Evolutionary conservation across 2,113 vertebrate genomes (phyloP).

Genomic region (Anolis carolinensis): DNA sequence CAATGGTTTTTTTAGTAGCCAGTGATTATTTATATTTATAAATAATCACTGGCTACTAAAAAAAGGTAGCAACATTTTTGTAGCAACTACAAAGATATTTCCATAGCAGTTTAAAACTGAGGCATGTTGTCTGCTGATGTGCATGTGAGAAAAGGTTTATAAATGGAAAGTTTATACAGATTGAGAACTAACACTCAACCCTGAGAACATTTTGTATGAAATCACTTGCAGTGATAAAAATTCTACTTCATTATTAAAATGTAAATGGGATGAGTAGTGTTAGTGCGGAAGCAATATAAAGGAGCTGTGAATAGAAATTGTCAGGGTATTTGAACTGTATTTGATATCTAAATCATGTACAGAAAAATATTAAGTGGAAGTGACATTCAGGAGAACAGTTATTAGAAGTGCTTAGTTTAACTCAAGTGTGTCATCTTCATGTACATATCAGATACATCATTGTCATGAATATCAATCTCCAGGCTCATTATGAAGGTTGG

Average conservation of each 20-base stretch:
- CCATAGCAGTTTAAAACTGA: neutral
- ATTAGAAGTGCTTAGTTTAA: constrained; percentile 17
- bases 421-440: constrained; percentile 15
- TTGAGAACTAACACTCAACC: neutral
- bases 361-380: constrained; percentile 4
- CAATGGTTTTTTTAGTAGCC: too few relatives aligned
- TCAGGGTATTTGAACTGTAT: constrained; percentile 43
- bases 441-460: neutral
- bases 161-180: neutral
- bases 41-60: too few relatives aligned
- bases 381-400: constrained; percentile 26
- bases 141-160: neutral
- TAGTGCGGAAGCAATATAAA: neutral
- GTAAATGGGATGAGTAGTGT: neutral
- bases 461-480: neutral
- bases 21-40: neutral
- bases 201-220: neutral
- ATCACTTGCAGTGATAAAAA: neutral
- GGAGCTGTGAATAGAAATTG: constrained; percentile 18
- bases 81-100: too few relatives aligned
- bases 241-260: neutral
- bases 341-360: neutral
- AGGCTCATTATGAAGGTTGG: neutral
- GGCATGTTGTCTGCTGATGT: neutral
- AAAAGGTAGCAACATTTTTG: too few relatives aligned